Percentiles rank a stretch among this genome's conserved stretches.
Conservation (phyloP, 2,888 invertebrate species). For the Drosophila anomelani region DNA sequence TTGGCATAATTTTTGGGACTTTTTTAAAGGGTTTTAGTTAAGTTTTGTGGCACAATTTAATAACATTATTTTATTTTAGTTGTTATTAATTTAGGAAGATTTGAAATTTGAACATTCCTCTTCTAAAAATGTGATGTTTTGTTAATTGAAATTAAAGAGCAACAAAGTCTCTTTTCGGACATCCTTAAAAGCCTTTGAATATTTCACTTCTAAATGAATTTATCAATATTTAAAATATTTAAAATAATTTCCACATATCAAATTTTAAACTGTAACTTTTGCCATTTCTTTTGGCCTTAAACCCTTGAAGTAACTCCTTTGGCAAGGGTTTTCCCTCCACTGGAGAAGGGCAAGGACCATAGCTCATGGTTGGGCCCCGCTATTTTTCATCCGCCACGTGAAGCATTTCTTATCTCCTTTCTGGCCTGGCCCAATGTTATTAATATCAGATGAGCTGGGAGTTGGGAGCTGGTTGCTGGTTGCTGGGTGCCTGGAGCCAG, state of each 20-base stretch:
- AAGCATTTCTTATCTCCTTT: conserved; percentile 16
- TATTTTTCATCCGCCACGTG: conserved; percentile 14
- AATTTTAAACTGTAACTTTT: background rate
- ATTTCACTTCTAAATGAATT: background rate
- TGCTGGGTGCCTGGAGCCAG: background rate
- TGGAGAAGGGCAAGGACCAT: background rate
- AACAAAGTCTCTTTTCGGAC: background rate
- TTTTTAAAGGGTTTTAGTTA: too few species aligned
- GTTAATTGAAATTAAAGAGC: too few species aligned
- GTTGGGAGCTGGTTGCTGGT: background rate
- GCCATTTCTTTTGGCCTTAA: background rate
- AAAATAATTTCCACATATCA: background rate
- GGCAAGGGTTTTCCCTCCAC: background rate
- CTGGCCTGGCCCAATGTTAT: conserved; percentile 44
- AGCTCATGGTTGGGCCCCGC: conserved; percentile 1
- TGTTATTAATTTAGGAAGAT: background rate
- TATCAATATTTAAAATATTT: background rate
- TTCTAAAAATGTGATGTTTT: background rate
- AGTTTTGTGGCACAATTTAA: too few species aligned
- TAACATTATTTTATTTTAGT: background rate
- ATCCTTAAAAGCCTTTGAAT: background rate
- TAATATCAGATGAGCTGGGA: conserved; percentile 65
- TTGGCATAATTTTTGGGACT: too few species aligned
- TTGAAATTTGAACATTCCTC: fast-evolving
- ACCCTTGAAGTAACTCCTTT: background rate